Base-by-base conservation (phyloP, 2,113 vertebrate genomes). In the Plestiodon gilberti region DNA sequence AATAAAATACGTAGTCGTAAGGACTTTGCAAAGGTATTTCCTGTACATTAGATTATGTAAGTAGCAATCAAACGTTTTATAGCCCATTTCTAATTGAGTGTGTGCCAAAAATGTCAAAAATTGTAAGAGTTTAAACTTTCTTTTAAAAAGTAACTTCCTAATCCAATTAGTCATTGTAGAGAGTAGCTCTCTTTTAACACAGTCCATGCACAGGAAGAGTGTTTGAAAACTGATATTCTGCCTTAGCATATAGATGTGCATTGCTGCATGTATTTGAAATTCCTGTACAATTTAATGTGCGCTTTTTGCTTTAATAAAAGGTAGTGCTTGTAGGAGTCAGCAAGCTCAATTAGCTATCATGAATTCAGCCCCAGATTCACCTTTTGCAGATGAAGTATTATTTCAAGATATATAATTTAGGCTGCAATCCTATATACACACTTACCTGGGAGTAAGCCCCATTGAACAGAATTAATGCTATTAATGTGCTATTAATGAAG, bases 111-210 rank as follows among this genome's bases (percentile, higher is more conserved):
- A 82, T 85, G 81, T 92, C 83, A 84, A 89, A 90, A 87, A 82
- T 81, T 62, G 43, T 85, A 87, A 81, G 52, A 91, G 43, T 70
- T 79, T 83, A 81, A 71, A 64, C 30, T 88, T 92, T 70, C 79
- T 65, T 91, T 88, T 87, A 59, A 88, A 48, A 93, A 61, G 88
- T 79, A 85, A 89, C 75, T 94, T 91, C 84, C 91, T 93, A 81
- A 89, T 91, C 76, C 71, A 91, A 77, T 92, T 91, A 85, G 86
- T 91, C 82, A 35, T 84, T 80, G 7, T 90, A 67, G 71, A 80
- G 35, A 40, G 83, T 40, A 83, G 25, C 17, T 82, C 15, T 83
- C 82, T 90, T 88, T 35, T 15, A 43, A 88, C 57, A 2, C 38
- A 40, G 48, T 22, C 57, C 30, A 28, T 23, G 0, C 3, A 1